Evolutionary conservation across 1,140 invertebrate species (phyloP).

Genomic region (Drosophila varians): DNA sequence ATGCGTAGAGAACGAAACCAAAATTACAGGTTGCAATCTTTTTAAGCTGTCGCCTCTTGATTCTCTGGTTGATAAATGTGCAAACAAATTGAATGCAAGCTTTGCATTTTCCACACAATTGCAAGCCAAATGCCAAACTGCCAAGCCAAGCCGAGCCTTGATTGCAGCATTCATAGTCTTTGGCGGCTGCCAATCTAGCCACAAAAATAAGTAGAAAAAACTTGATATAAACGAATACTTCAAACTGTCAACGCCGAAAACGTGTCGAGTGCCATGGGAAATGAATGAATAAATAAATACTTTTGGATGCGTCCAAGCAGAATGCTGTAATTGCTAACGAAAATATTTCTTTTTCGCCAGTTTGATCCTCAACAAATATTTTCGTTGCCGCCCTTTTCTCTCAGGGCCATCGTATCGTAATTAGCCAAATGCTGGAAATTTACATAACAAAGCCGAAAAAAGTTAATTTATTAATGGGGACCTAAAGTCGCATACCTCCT

Average conservation of each 20-base stretch:
- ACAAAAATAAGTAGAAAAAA: constrained; percentile 3
- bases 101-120: constrained; percentile 49
- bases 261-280: constrained; percentile 47
- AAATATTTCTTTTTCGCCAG: constrained; percentile 23
- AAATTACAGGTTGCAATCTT: constrained; percentile 44
- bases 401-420: constrained; percentile 14
- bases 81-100: constrained; percentile 48
- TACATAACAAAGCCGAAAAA: constrained; percentile 65
- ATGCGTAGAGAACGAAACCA: constrained; percentile 21
- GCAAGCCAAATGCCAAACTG: constrained; percentile 60
- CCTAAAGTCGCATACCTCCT: constrained; percentile 28
- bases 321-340: constrained; percentile 35
- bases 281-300: constrained; percentile 36
- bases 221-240: constrained; percentile 25
- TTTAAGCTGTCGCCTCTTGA: constrained; percentile 15
- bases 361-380: constrained; percentile 25
- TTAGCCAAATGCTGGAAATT: constrained; percentile 45
- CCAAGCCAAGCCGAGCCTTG: constrained; percentile 29
- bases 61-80: constrained; percentile 48
- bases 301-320: constrained; percentile 6
- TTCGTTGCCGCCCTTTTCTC: constrained; percentile 1
- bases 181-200: constrained; percentile 65
- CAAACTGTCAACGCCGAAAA: constrained; percentile 63
- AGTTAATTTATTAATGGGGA: constrained; percentile 43
- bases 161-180: constrained; percentile 58